Percentiles rank a stretch among this genome's conserved stretches.
phyloP scores from a whole-genome alignment of 2,113 vertebrate species.

The Columba livia region DNA sequence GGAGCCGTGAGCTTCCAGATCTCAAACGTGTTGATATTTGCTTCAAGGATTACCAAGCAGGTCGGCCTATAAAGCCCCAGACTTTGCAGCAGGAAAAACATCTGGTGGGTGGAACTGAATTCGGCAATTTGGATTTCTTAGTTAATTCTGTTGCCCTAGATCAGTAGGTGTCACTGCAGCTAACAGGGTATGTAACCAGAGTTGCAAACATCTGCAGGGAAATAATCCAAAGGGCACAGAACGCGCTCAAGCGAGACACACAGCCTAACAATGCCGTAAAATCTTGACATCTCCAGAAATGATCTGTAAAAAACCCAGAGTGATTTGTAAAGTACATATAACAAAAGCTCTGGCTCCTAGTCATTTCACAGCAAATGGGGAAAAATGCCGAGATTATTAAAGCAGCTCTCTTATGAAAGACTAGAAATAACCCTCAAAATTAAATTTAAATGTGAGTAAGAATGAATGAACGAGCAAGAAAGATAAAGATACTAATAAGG shows the following conservation, averaged over 20 bases:
- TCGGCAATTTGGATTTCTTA: constrained; percentile 59
- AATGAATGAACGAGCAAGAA: constrained; percentile 72
- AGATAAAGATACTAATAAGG: constrained; percentile 82
- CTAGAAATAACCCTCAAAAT: constrained; percentile 55
- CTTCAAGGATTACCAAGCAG: constrained; percentile 74
- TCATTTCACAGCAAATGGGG: constrained; percentile 51
- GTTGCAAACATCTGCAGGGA: constrained; percentile 20
- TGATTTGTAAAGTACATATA: constrained; percentile 23
- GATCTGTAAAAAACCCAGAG: constrained; percentile 20
- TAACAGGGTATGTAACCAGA: constrained; percentile 12
- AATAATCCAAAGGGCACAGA: constrained; percentile 24
- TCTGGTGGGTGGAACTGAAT: constrained; percentile 65
- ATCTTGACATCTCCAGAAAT: constrained; percentile 22
- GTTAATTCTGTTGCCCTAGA: constrained; percentile 49
- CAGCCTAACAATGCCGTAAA: constrained; percentile 20
- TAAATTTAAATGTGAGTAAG: constrained; percentile 76
- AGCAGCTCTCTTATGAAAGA: constrained; percentile 48
- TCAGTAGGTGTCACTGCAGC: constrained; percentile 43
- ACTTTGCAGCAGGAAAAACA: constrained; percentile 68
- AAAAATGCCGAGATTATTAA: constrained; percentile 58
- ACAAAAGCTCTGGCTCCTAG: constrained; percentile 26
- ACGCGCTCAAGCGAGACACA: constrained; percentile 13
- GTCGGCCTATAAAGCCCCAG: constrained; percentile 49
- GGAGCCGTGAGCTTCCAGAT: constrained; percentile 51
- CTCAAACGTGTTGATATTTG: constrained; percentile 75